phyloP scores from a whole-genome alignment of 2,888 invertebrate species.

The Lycophotia porphyrea region DNA sequence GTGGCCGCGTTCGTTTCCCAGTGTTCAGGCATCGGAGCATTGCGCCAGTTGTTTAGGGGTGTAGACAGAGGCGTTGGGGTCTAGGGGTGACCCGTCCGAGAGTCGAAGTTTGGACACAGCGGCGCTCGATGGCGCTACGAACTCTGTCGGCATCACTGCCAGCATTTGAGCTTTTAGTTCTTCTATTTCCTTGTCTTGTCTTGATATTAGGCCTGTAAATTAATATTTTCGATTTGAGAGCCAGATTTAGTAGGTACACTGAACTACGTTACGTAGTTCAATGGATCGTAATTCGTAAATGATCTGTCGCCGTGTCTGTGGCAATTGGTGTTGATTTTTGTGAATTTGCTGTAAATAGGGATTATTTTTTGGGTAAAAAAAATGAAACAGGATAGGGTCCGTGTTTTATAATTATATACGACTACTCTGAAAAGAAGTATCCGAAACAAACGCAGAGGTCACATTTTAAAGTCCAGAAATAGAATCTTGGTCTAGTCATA shows the following conservation, averaged over 20 bases:
- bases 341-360: not conserved
- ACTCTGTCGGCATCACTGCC: slow-evolving; percentile 96
- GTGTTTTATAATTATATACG: not conserved
- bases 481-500: not conserved
- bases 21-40: slow-evolving; percentile 82
- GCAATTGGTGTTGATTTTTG: not conserved
- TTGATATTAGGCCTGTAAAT: slow-evolving; percentile 93
- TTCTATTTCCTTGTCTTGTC: slow-evolving; percentile 97
- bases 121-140: slow-evolving; percentile 69
- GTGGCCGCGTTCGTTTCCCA: slow-evolving; percentile 31
- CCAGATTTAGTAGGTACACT: not conserved
- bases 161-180: slow-evolving; percentile 98
- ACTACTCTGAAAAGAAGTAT: not conserved
- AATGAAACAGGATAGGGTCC: no score
- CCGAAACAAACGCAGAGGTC: not conserved
- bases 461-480: not conserved
- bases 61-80: slow-evolving; percentile 97
- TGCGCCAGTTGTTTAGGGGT: slow-evolving; percentile 93
- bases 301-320: not conserved
- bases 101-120: slow-evolving; percentile 79
- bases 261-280: not conserved
- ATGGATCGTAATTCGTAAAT: not conserved
- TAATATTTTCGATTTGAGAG: slow-evolving; percentile 2
- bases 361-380: no score
- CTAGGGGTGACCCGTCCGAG: slow-evolving; percentile 89